phyloP scores from a whole-genome alignment of 2,113 vertebrate genomes.

The Cyphomyrus discorhynchus region DNA sequence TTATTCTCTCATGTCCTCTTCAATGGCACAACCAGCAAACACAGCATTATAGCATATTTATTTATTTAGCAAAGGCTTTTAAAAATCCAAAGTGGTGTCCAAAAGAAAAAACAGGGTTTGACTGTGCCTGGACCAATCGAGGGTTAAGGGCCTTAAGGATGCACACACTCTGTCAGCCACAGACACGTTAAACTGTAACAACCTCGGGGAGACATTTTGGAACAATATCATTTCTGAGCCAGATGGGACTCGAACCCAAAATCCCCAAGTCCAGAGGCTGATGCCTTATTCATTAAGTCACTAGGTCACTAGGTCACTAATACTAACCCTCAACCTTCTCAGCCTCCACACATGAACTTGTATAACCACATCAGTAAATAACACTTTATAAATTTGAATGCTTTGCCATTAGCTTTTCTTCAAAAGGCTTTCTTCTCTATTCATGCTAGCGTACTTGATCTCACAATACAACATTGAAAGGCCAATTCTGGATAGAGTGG shows the following conservation, averaged over 20 bases:
- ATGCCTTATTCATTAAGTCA: slow-evolving; percentile 99
- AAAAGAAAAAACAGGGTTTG: neutral
- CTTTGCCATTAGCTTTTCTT: neutral
- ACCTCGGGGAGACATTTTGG: neutral
- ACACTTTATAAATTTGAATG: neutral
- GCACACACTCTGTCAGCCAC: neutral
- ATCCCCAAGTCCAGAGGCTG: slow-evolving; percentile 97
- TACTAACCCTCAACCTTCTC: neutral
- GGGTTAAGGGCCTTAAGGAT: neutral
- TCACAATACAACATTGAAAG: neutral
- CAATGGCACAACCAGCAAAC: neutral
- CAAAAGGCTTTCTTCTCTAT: neutral
- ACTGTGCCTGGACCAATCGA: neutral
- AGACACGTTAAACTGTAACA: neutral
- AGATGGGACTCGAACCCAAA: slow-evolving; percentile 99
- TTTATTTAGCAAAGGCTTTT: neutral
- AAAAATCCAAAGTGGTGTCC: neutral
- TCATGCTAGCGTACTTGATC: neutral
- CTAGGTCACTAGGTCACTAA: slow-evolving; percentile 91
- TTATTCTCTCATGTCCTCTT: neutral
- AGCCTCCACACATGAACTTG: neutral
- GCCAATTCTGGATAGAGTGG: neutral
- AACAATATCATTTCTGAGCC: slow-evolving; percentile 53
- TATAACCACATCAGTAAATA: neutral
- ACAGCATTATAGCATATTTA: neutral